Evolutionary conservation across 1,140 invertebrate genomes (phyloP).

Genomic region (Drosophila tristis): DNA sequence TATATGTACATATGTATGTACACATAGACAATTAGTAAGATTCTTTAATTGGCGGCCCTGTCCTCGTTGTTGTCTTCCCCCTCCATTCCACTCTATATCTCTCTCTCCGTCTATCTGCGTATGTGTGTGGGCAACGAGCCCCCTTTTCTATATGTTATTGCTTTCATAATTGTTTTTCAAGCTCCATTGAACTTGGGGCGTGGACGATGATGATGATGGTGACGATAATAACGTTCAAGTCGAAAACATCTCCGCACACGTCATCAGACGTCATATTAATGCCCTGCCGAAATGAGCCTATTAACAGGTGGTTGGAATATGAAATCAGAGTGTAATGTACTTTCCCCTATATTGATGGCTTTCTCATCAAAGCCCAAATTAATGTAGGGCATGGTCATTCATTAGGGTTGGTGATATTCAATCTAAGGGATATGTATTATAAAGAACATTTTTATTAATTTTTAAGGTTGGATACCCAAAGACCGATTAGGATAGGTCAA

Average conservation of each 20-base stretch:
- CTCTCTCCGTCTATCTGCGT: constrained; percentile 1
- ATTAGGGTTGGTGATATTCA: too few species aligned
- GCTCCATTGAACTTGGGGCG: constrained; percentile 68
- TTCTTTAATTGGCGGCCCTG: constrained; percentile 69
- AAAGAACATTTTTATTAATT: too few species aligned
- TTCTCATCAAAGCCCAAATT: too few species aligned
- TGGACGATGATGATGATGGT: constrained; percentile 47
- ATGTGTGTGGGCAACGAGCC: constrained; percentile 60
- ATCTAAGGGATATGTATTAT: not conserved
- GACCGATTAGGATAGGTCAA: not conserved
- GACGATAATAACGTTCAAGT: constrained; percentile 47
- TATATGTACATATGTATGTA: constrained; percentile 12
- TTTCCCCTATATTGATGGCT: too few species aligned
- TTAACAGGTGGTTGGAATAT: not conserved
- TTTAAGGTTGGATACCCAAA: too few species aligned
- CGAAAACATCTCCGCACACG: constrained; percentile 66
- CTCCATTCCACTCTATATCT: constrained; percentile 3
- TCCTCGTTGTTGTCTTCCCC: constrained; percentile 37
- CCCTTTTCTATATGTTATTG: constrained; percentile 49
- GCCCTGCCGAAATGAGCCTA: constrained; percentile 1
- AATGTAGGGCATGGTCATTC: too few species aligned
- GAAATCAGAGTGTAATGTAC: too few species aligned
- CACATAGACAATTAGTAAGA: constrained; percentile 64
- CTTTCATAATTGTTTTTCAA: constrained; percentile 73
- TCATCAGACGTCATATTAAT: constrained; percentile 48